Evolutionary conservation across 2,888 invertebrate species (phyloP), one percentile per base, ranked within the genome.

Genomic region (Tortricodes alternella): DNA sequence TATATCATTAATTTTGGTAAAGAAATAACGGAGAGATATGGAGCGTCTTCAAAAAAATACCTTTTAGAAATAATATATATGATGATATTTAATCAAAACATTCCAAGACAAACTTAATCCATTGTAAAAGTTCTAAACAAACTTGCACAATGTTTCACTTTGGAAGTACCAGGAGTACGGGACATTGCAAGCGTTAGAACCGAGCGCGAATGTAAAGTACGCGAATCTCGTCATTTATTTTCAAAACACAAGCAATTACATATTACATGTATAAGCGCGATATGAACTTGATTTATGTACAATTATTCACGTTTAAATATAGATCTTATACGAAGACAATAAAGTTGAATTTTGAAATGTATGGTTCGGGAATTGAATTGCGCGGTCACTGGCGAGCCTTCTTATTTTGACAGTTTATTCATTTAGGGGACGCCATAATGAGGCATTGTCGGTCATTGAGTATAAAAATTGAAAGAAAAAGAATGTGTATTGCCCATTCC

Each of bases 61-160:
- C n/a, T n/a, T n/a, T n/a, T n/a, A n/a, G n/a, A n/a, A n/a, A n/a
- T n/a, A n/a, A n/a, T n/a, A n/a, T n/a, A n/a, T n/a, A n/a, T n/a
- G n/a, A n/a, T n/a, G n/a, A n/a, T n/a, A n/a, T n/a, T n/a, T n/a
- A n/a, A n/a, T n/a, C n/a, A n/a, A n/a, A n/a, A n/a, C n/a, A n/a
- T n/a, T n/a, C n/a, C n/a, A 58, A 57, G 63, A 63, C 53, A 76
- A 70, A 67, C 70, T 67, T 11, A 76, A 34, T 75, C 71, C 82
- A 82, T 81, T 59, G 41, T 41, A 59, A 23, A 32, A 24, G 7
- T 48, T 24, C 13, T 24, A 29, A 11, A 41, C 27, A 46, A 39
- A 50, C 29, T 39, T 39, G 39, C 50, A 46, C 53, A 46, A n/a
- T 27, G 19, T 61, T 59, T 53, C 21, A 59, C 57, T 59, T 53